Evolutionary conservation across 2,113 vertebrate genomes (phyloP).

Genomic region (Onychostoma macrolepis): DNA sequence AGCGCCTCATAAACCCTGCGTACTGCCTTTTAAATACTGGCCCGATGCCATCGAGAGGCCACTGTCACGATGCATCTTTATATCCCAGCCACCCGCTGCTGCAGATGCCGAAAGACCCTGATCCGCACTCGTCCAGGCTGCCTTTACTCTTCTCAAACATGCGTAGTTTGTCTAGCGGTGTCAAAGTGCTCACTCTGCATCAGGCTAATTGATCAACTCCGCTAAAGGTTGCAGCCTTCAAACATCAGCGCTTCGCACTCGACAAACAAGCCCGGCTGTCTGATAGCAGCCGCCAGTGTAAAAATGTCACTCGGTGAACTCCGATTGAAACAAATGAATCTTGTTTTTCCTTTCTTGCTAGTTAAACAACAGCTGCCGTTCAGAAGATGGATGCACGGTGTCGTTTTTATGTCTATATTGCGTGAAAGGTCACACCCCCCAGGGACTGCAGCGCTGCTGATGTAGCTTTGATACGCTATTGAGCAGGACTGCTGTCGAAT

Average conservation of each 20-base stretch:
- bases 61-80: slow-evolving; percentile 3
- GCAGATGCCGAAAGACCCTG: neutral
- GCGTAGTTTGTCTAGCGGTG: neutral
- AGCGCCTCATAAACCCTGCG: slow-evolving; percentile 49
- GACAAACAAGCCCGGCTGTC: slow-evolving; percentile 13
- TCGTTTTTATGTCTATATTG: slow-evolving; percentile 28
- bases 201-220: slow-evolving; percentile 24
- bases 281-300: neutral
- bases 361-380: neutral
- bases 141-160: neutral
- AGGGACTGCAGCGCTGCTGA: neutral
- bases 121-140: neutral
- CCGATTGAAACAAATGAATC: neutral
- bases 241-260: neutral
- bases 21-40: slow-evolving; percentile 48
- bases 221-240: slow-evolving; percentile 24
- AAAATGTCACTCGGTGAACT: slow-evolving; percentile 16
- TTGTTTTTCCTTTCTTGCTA: neutral
- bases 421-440: slow-evolving; percentile 38
- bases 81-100: neutral
- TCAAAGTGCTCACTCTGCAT: slow-evolving; percentile 14
- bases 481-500: neutral
- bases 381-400: slow-evolving; percentile 19
- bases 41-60: neutral
- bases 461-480: slow-evolving; percentile 10